A percentile compares a stretch with the other conserved stretches of the same genome.
phyloP scores from a whole-genome alignment of 2,113 vertebrate genomes.

The Girardinichthys multiradiatus region DNA sequence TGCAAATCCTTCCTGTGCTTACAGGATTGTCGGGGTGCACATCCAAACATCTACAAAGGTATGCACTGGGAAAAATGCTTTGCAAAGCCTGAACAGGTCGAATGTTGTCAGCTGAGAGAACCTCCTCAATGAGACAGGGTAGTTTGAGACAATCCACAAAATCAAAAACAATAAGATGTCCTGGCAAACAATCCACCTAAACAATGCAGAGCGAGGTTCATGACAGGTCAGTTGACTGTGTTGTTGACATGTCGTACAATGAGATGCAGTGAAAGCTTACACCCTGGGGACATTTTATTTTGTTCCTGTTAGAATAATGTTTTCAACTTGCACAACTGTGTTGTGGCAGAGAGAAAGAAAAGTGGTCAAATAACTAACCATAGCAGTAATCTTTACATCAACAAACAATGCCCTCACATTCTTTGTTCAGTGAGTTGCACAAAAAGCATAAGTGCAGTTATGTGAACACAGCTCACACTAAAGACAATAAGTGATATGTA shows the following conservation, averaged over 20 bases:
- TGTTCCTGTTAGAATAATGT: conserved; percentile 34
- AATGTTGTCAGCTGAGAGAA: conserved; percentile 51
- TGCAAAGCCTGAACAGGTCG: conserved; percentile 1
- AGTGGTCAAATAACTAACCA: conserved; percentile 24
- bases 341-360: conserved; percentile 32
- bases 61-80: conserved; percentile 10
- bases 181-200: conserved; percentile 41
- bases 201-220: conserved; percentile 54
- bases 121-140: conserved; percentile 42
- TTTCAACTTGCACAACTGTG: conserved; percentile 37
- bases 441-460: neutral
- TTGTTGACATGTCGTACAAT: conserved; percentile 43
- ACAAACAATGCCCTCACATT: conserved; percentile 11
- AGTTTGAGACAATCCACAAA: conserved; percentile 51
- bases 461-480: neutral
- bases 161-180: conserved; percentile 45
- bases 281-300: conserved; percentile 40
- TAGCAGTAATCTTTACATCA: conserved; percentile 29
- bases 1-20: conserved; percentile 14
- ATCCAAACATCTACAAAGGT: conserved; percentile 26
- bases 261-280: conserved; percentile 40
- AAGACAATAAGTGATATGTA: conserved; percentile 5
- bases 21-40: neutral
- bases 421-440: conserved; percentile 8
- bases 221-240: conserved; percentile 49